A percentile compares a stretch with the other conserved stretches of the same genome.
phyloP scores from a whole-genome alignment of 2,113 vertebrate species.

The Xiphophorus couchianus region DNA sequence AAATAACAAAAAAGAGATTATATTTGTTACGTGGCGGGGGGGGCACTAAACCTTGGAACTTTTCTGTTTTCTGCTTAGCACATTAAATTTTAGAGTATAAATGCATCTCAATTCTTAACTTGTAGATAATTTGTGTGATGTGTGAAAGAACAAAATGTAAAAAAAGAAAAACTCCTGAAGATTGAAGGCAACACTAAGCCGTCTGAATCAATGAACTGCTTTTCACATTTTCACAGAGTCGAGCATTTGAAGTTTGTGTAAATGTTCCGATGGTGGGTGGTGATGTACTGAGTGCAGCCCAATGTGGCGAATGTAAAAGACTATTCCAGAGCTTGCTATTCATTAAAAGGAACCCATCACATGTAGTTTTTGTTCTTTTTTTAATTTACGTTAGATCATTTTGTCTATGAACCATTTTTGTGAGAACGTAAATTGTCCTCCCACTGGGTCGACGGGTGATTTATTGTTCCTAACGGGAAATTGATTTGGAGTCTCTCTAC shows the following conservation, averaged over 20 bases:
- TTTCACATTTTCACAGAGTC: not conserved
- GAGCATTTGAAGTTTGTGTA: conserved; percentile 20
- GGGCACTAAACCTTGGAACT: conserved; percentile 1
- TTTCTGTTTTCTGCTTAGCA: conserved; percentile 48
- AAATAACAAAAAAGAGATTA: not conserved
- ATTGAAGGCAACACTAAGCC: not conserved
- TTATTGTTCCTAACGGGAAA: not conserved
- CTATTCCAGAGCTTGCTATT: conserved; percentile 29
- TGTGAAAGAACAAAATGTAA: conserved; percentile 14
- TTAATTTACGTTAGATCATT: too few relatives aligned
- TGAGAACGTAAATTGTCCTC: not conserved
- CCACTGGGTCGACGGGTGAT: not conserved
- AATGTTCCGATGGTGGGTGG: conserved; percentile 19
- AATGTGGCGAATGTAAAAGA: conserved; percentile 1
- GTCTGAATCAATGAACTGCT: not conserved
- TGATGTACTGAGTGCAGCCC: conserved; percentile 15
- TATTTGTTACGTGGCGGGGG: conserved; percentile 24
- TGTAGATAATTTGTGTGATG: conserved; percentile 29
- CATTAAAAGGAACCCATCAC: conserved; percentile 51
- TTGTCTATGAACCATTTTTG: not conserved
- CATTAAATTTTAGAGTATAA: not conserved
- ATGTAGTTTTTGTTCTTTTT: not conserved
- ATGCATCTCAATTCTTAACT: conserved; percentile 18
- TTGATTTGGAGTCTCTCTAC: not conserved
- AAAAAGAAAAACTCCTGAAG: not conserved